Percentiles rank a stretch among this genome's conserved stretches.
phyloP scores from a whole-genome alignment of 2,888 invertebrate genomes.

The Noctua pronuba region DNA sequence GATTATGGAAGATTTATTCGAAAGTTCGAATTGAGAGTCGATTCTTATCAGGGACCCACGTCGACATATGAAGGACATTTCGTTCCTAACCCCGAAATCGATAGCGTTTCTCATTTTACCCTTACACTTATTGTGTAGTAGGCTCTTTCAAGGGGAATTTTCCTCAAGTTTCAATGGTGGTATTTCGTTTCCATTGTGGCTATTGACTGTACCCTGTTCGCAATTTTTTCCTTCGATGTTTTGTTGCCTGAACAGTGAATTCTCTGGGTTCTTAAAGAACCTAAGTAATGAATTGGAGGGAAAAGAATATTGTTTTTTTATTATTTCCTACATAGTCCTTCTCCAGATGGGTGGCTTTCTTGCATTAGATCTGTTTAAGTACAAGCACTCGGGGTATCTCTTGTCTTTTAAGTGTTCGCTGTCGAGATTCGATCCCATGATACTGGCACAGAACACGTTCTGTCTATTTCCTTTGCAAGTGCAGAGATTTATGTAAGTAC shows the following conservation, averaged over 20 bases:
- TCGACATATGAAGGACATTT: constrained; percentile 47
- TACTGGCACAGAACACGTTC: background rate
- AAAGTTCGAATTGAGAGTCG: constrained; percentile 57
- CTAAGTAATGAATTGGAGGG: background rate
- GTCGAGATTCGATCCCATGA: background rate
- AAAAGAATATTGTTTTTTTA: background rate
- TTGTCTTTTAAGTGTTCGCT: background rate
- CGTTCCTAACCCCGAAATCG: constrained; percentile 29
- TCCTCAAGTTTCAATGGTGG: constrained; percentile 25
- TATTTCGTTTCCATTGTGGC: constrained; percentile 33
- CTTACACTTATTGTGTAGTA: constrained; percentile 30
- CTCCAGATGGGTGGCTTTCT: background rate
- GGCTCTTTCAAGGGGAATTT: constrained; percentile 27
- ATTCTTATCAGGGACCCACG: constrained; percentile 61
- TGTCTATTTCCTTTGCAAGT: background rate
- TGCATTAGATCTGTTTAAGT: background rate
- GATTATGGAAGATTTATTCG: constrained; percentile 69
- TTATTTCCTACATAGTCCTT: background rate
- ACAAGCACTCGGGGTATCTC: background rate
- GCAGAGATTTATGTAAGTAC: background rate
- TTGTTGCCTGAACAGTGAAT: background rate
- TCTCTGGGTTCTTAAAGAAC: background rate
- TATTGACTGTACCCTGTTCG: constrained; percentile 39
- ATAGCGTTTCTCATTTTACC: constrained; percentile 42
- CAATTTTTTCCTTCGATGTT: background rate